Conservation (phyloP, 2,888 invertebrate species). For the Cheilosia scutellata region DNA sequence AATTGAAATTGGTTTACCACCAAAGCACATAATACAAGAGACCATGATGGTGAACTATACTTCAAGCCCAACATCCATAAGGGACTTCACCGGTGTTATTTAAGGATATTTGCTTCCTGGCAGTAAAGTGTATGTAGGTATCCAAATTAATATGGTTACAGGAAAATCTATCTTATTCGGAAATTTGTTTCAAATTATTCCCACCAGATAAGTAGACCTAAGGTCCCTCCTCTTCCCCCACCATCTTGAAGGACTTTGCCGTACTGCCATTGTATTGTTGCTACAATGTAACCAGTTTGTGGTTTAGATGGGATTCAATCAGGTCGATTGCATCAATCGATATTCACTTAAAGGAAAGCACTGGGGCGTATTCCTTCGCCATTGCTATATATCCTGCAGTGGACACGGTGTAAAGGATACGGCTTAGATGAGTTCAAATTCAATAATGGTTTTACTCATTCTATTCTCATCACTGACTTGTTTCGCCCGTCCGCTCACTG, state of each 20-base stretch:
- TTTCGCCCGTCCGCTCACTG: neutral
- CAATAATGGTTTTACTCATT: conserved; percentile 53
- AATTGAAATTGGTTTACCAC: conserved; percentile 39
- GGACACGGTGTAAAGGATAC: conserved; percentile 42
- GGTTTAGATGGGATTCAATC: conserved; percentile 50
- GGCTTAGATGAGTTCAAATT: conserved; percentile 56
- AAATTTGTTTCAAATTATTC: conserved; percentile 57
- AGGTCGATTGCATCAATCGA: conserved; percentile 64
- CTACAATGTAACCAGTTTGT: conserved; percentile 29
- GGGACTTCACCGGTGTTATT: conserved; percentile 16
- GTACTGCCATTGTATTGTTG: neutral
- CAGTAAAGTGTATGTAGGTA: conserved; percentile 21
- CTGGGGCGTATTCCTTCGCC: conserved; percentile 19
- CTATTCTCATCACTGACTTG: conserved; percentile 14
- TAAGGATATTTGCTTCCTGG: conserved; percentile 37
- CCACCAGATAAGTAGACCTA: conserved; percentile 27
- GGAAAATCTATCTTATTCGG: conserved; percentile 49
- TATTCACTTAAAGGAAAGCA: conserved; percentile 56
- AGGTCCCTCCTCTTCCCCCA: neutral
- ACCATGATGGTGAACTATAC: neutral
- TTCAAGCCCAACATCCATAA: neutral
- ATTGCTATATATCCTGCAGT: conserved; percentile 12
- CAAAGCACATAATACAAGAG: neutral
- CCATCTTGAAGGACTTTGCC: conserved; percentile 1
- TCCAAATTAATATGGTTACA: conserved; percentile 53